Evolutionary conservation across 2,797 vertebrate species (phyloP), one percentile per base, ranked within the genome.

Genomic region (Crenichthys baileyi): DNA sequence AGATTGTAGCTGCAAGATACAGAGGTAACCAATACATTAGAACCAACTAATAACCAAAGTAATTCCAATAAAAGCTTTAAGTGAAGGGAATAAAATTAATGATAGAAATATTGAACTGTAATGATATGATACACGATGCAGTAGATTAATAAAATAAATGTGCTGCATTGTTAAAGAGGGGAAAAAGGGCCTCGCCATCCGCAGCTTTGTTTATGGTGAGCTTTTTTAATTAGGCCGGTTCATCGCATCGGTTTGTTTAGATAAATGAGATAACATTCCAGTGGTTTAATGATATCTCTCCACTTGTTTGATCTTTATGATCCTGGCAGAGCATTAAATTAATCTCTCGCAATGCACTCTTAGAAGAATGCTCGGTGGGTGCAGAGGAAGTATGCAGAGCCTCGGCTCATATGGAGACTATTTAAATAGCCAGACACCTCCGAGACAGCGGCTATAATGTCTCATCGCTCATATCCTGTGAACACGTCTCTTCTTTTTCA

Each of bases 1-100:
- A 98, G 98, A 99, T 99, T 97, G 97, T 96, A 96, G 92, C 96
- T 96, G 96, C 89, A 95, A 97, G 97, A 98, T 98, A 96, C 97
- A 96, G 96, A 97, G 96, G 97, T 99, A 99, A 98, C 98, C 97
- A 99, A 99, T 99, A 98, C 97, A 98, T 99, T 99, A 98, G 97
- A 93, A 98, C 96, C 97, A 96, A 97, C 98, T 99, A 98, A 99
- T 99, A 99, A 98, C 97, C 96, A 97, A 99, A 99, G 98, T 99
- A 99, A 99, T 99, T 98, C 97, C 97, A 98, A 98, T 99, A 98
- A 99, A 98, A 98, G 97, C 97, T 97, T 97, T 98, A 98, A 99
- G 97, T 98, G 97, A 98, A 98, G 96, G 96, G 97, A 98, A 98
- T 98, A 97, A 99, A 98, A 98, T 99, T 98, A 99, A 98, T 98